Evolutionary conservation across 1,140 invertebrate species (phyloP), one percentile per base, ranked within the genome.

Genomic region (Pteromalus puparum): DNA sequence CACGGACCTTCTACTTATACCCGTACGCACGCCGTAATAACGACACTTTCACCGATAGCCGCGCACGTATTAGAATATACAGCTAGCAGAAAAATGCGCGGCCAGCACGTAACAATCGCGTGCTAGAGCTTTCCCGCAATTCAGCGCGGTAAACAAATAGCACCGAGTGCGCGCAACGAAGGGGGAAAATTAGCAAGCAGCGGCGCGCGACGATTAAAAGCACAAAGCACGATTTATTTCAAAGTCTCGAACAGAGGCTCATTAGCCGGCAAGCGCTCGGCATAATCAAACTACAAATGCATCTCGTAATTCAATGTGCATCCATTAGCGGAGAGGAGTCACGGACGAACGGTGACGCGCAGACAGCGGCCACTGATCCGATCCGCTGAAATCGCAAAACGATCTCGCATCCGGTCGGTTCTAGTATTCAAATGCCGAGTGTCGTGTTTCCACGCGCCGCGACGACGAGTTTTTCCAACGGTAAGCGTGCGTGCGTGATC

Each of bases 381-480:
- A 70, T 70, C 67, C 28, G 26, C 67, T 70, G 67, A 70, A 70
- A 70, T 70, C 28, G 26, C 26, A 13, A 70, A 61, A 38, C 72
- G 72, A 38, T 38, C 72, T 21, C 72, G 28, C 38, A 67, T 79
- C 28, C 76, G 28, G 28, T 67, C 76, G 28, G 28, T 38, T n/a
- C 61, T 10, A 79, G 53, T 38, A 67, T 78, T 78, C 28, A 79
- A 79, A 79, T 38, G 28, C 34, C 24, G n/a, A n/a, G n/a, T n/a
- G n/a, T n/a, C n/a, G n/a, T n/a, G 67, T 68, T 68, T 68, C 67
- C 24, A 24, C 67, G 67, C n/a, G 13, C 26, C 18, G n/a, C 30
- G 30, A 26, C 67, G 67, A 10, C 24, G 24, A 24, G 24, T 28
- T 28, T 68, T 68, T 68, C 24, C 26, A 10, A 26, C 67, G 10